phyloP scores from a whole-genome alignment of 2,797 vertebrate genomes.

The Loriculus beryllinus region DNA sequence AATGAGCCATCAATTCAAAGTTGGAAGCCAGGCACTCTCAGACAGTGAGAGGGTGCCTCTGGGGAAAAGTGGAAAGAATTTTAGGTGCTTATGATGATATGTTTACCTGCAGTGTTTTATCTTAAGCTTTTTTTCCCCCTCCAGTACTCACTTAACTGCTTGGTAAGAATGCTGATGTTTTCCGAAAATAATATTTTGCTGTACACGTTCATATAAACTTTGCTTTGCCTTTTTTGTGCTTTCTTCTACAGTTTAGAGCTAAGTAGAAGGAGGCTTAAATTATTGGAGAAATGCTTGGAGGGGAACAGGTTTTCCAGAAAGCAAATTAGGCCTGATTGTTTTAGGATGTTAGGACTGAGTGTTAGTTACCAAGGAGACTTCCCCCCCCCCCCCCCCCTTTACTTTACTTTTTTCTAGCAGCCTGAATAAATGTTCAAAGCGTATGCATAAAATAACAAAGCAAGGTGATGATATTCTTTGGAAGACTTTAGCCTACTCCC shows the following conservation, averaged over 20 bases:
- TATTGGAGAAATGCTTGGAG: background rate
- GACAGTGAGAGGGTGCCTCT: background rate
- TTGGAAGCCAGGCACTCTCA: background rate
- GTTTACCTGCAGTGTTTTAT: background rate
- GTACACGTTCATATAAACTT: background rate
- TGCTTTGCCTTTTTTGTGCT: background rate
- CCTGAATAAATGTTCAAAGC: background rate
- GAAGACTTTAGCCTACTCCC: background rate
- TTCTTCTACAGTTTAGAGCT: background rate
- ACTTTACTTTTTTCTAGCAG: background rate
- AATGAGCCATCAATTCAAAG: background rate
- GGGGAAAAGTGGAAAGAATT: background rate
- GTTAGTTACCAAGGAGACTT: conserved; percentile 33
- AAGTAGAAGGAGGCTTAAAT: background rate
- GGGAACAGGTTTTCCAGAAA: conserved; percentile 22
- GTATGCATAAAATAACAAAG: background rate
- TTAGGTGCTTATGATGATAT: background rate
- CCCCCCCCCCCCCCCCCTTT: background rate
- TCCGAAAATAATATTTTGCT: background rate
- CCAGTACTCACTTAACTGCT: background rate
- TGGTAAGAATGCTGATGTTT: background rate
- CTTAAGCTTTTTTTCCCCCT: background rate
- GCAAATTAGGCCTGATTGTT: conserved; percentile 15
- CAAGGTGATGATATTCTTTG: background rate
- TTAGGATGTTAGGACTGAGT: background rate